Base-by-base conservation (phyloP, 1,140 invertebrate genomes). In the Bombus sylvicola region DNA sequence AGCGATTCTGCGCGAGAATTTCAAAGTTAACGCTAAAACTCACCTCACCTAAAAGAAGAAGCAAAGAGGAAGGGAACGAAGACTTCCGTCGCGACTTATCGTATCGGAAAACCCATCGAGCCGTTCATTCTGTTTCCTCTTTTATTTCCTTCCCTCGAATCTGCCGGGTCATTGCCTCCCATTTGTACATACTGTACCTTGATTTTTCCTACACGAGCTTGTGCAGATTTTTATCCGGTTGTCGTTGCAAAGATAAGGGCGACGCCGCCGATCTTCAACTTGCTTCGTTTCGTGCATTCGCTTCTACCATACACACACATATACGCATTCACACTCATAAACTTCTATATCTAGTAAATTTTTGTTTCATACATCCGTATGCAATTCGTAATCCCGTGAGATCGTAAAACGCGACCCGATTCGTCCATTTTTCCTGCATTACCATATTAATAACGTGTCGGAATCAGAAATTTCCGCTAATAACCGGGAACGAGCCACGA, bases 121-220 rank as follows among this genome's bases (percentile, higher is more conserved):
- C 92, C 92, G 91, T 94, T 93, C 92, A 91, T 91, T 93, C 91
- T 90, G 87, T 91, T 94, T 93, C 91, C 91, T 92, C 80, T 94
- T 95, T 84, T 96, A 94, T 94, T 96, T 95, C 89, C 96, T 94
- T 90, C 95, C 95, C 89, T 95, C 96, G 86, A 97, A 97, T 92
- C 97, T 96, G 80, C 96, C 94, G 64, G 96, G 96, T 89, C 96
- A 97, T 91, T 96, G 95, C 91, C 89, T 89, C 86, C 92, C 91
- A 92, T 94, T 93, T 92, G 92, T 94, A 94, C 92, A 92, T 91
- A 91, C 87, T 81, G 59, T 87, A 82, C 66, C 87, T 87, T 81
- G 86, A 89, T 90, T 85, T 59, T 66, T 81, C 80, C 88, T 57
- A 28, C 76, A 57, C 82, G 71, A n/a, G 64, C 66, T 77, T 81